Evolutionary conservation across 2,113 vertebrate genomes (phyloP), one percentile per base, ranked within the genome.

Genomic region (Gymnocephalus cernua): DNA sequence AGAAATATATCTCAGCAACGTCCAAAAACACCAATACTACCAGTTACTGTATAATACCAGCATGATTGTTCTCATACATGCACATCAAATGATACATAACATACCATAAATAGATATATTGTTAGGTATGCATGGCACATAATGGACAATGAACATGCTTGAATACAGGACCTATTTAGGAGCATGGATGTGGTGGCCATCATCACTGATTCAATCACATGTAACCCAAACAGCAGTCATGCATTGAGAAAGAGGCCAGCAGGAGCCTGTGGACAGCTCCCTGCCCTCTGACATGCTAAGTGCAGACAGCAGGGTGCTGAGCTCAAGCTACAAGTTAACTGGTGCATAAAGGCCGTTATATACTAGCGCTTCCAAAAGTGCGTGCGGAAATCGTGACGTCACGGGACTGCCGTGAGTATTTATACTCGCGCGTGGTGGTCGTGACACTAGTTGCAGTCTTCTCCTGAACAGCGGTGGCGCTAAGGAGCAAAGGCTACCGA

Each of bases 301-400:
- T 65, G 67, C 14, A 50, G 61, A 64, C 51, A 51, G 70, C 44
- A 59, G 35, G 74, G 51, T 70, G 67, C 61, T 57, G 62, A 68
- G 58, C 23, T 48, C 74, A 61, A 54, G 38, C 66, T 38, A 13
- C 18, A 48, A 57, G 57, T 58, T 66, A 53, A 74, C 51, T 50
- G 45, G 45, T 45, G 41, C 74, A 51, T 23, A 54, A 72, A n/a
- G n/a, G n/a, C n/a, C n/a, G n/a, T n/a, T n/a, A n/a, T n/a, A n/a
- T n/a, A n/a, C n/a, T n/a, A n/a, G n/a, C n/a, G n/a, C n/a, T n/a
- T n/a, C n/a, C n/a, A n/a, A n/a, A n/a, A n/a, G n/a, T n/a, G n/a
- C n/a, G n/a, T n/a, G n/a, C n/a, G n/a, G n/a, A n/a, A n/a, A n/a
- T n/a, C n/a, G n/a, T n/a, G n/a, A n/a, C n/a, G n/a, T n/a, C n/a